Conservation (phyloP, 2,888 invertebrate species). For the Gnatocerus cornutus region DNA sequence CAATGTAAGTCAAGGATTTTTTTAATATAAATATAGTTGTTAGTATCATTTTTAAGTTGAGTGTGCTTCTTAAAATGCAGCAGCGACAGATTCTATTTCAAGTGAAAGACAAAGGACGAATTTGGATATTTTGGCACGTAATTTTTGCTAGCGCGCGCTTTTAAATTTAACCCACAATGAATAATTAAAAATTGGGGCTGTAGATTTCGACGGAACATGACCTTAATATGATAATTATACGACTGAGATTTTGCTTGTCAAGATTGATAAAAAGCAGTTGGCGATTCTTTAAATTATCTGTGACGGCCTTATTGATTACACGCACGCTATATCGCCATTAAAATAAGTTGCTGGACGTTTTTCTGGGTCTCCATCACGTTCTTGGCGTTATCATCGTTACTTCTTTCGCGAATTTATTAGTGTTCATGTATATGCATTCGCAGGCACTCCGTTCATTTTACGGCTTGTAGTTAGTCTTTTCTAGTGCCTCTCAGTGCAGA, state of each 20-base stretch:
- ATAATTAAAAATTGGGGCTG: too few relatives aligned
- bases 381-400: constrained; percentile 19
- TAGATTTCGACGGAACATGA: too few relatives aligned
- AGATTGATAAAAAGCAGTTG: constrained; percentile 41
- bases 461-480: constrained; percentile 45
- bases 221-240: constrained; percentile 13
- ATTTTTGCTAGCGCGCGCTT: background rate
- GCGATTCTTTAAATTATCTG: constrained; percentile 45
- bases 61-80: constrained; percentile 14
- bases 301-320: constrained; percentile 45
- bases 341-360: constrained; percentile 16
- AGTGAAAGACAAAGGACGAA: constrained; percentile 17
- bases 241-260: constrained; percentile 36
- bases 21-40: background rate
- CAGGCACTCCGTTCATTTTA: constrained; percentile 38
- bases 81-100: constrained; percentile 27
- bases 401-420: constrained; percentile 36
- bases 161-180: background rate
- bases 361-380: constrained; percentile 13
- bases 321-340: constrained; percentile 49
- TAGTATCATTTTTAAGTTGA: background rate
- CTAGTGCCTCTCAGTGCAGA: constrained; percentile 48
- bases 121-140: constrained; percentile 15
- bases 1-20: background rate
- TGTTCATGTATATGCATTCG: constrained; percentile 47